Evolutionary conservation across 2,113 vertebrate genomes (phyloP).

Genomic region (Tursiops truncatus): DNA sequence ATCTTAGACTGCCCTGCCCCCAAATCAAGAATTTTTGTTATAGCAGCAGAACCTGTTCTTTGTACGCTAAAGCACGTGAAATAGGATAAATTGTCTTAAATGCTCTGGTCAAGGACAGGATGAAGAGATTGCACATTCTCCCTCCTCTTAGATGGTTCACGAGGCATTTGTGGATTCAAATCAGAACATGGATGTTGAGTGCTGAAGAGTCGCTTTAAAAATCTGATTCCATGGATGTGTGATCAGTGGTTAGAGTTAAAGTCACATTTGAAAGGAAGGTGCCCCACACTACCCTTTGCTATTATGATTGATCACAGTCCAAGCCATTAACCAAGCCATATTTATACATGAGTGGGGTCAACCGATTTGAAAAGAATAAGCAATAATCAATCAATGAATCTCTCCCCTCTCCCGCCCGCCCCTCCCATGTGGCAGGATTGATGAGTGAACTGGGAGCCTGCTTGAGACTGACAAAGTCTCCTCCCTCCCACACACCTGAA

Average conservation of each 20-base stretch:
- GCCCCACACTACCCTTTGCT: neutral
- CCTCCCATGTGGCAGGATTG: neutral
- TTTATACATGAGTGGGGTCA: neutral
- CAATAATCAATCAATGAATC: neutral
- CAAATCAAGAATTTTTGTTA: no score
- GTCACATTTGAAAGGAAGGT: neutral
- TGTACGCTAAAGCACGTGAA: no score
- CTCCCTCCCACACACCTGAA: neutral
- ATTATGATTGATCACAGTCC: neutral
- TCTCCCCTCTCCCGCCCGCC: neutral
- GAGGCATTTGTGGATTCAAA: neutral
- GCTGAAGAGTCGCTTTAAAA: neutral
- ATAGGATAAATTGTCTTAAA: no score
- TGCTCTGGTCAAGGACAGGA: no score
- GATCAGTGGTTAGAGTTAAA: neutral
- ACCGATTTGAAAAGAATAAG: neutral
- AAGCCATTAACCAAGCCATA: neutral
- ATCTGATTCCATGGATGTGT: neutral
- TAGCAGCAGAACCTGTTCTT: no score
- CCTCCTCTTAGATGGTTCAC: no score
- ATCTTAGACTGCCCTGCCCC: no score
- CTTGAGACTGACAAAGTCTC: neutral
- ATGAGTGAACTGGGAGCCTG: neutral
- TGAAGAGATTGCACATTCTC: no score
- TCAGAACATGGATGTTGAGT: neutral